phyloP scores from a whole-genome alignment of 2,797 vertebrate species.

The Argya squamiceps region DNA sequence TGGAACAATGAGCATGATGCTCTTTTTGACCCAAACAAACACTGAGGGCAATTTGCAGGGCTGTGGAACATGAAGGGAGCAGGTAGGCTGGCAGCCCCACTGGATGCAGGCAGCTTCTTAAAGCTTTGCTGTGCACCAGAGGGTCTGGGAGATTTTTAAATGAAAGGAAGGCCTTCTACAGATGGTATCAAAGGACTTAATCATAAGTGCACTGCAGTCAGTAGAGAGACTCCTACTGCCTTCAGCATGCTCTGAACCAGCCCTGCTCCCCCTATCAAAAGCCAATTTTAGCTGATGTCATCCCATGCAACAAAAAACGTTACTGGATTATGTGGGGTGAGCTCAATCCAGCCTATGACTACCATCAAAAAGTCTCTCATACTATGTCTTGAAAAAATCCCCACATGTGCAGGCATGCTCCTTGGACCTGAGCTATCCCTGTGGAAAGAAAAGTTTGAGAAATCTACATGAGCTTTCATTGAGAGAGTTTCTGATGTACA shows the following conservation, averaged over 20 bases:
- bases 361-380: not conserved
- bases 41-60: not conserved
- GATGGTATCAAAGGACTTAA: not conserved
- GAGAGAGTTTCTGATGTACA: not conserved
- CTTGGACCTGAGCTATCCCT: not conserved
- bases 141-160: not conserved
- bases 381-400: not conserved
- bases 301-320: not conserved
- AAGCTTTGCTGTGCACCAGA: not conserved
- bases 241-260: not conserved
- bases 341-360: slow-evolving; percentile 25
- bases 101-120: not conserved
- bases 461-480: not conserved
- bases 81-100: not conserved
- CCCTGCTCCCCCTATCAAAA: not conserved
- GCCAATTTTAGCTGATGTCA: not conserved
- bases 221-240: not conserved
- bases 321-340: not conserved
- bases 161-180: not conserved
- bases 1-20: not conserved
- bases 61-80: not conserved
- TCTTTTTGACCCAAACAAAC: not conserved
- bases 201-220: not conserved
- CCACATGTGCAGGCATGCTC: not conserved
- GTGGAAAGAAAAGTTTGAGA: not conserved